Evolutionary conservation across 2,113 vertebrate genomes (phyloP), one percentile per base, ranked within the genome.

Genomic region (Triplophysa siluroides): DNA sequence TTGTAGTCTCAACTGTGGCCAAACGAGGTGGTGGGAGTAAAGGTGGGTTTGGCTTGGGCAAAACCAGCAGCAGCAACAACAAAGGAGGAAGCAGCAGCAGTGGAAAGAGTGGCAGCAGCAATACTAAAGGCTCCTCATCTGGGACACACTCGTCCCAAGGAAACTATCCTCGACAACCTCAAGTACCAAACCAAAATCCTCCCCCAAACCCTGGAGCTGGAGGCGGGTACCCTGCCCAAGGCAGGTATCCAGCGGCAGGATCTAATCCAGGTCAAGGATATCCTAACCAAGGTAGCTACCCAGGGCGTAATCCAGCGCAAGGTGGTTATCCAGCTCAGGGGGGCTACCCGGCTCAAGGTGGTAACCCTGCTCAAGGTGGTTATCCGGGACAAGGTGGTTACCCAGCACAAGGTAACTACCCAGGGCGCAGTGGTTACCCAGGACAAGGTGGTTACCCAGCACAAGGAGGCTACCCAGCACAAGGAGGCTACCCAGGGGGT

Each of bases 181-280:
- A 85, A 47, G 69, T 77, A 52, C 91, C 91, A 18, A 89, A 91
- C 68, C 89, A 89, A 54, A 88, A 91, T 52, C 90, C 91, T 14
- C 86, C 84, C 13, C 71, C 80, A 19, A 79, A 84, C 74, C 83
- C 83, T 54, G 80, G 79, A 14, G 58, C 83, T 43, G 88, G 88
- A 54, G 78, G 73, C 2, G 75, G 80, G n/a, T 43, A 81, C 41
- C 79, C 82, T 14, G 4, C 58, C 50, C 50, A 52, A 52, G 88
- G 88, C 0, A 84, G 87, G 0, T 87, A 89, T 73, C 89, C 89
- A 13, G 83, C 74, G 18, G 58, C 41, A 52, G 78, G 82, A 19
- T 83, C 82, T 23, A 65, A 66, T 45, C 83, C 86, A 19, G 88
- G 69, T 14, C 81, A 86, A 81, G 78, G 86, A 12, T 50, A 88